phyloP scores from a whole-genome alignment of 1,140 invertebrate species.

The Drepana arcuata region DNA sequence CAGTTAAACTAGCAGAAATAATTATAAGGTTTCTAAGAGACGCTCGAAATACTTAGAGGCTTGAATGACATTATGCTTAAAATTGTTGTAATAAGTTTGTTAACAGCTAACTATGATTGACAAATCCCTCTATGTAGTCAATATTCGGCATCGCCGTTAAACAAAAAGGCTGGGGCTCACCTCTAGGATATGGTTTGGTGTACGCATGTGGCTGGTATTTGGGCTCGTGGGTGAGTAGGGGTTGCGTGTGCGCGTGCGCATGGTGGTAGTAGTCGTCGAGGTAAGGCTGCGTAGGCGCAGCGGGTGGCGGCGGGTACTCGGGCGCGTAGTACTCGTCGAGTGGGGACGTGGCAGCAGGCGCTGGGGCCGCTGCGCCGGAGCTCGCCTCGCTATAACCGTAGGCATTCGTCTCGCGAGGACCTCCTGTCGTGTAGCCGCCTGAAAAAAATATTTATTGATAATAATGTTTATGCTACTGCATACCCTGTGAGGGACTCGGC shows the following conservation, averaged over 20 bases:
- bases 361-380: constrained; percentile 33
- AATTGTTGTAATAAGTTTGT: too few species aligned
- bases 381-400: constrained; percentile 54
- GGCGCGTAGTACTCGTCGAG: constrained; percentile 56
- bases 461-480: too few species aligned
- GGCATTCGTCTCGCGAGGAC: constrained; percentile 53
- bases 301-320: constrained; percentile 41
- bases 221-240: constrained; percentile 75
- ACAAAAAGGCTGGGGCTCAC: constrained; percentile 59
- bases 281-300: constrained; percentile 51
- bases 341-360: constrained; percentile 43
- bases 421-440: constrained; percentile 68
- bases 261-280: constrained; percentile 63
- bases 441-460: too few species aligned
- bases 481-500: too few species aligned
- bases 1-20: too few species aligned
- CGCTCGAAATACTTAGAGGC: too few species aligned
- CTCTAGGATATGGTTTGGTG: constrained; percentile 79
- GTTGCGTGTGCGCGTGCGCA: constrained; percentile 76
- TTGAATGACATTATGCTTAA: too few species aligned
- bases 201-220: constrained; percentile 79
- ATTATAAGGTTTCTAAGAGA: too few species aligned
- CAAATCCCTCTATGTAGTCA: too few species aligned
- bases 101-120: too few species aligned
- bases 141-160: too few species aligned